Percentiles rank a stretch among this genome's conserved stretches.
phyloP scores from a whole-genome alignment of 2,797 vertebrate species.

The Pseudochirops cupreus region DNA sequence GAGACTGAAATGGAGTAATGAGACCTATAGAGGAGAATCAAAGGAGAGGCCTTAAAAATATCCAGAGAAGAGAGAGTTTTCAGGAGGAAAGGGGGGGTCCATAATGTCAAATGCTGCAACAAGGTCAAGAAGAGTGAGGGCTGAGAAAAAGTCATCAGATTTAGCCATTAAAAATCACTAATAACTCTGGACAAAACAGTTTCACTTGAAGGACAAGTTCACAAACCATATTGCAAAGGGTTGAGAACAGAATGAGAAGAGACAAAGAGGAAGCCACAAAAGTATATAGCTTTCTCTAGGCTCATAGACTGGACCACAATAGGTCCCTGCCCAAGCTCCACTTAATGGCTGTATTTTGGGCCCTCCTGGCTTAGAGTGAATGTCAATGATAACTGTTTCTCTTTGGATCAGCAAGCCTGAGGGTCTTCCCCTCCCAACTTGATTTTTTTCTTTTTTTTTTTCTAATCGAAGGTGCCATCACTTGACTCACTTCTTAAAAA shows the following conservation, averaged over 20 bases:
- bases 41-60: neutral
- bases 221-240: neutral
- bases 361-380: no score
- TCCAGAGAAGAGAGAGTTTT: neutral
- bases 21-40: neutral
- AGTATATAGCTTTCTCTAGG: neutral
- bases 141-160: neutral
- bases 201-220: neutral
- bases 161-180: neutral
- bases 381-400: no score
- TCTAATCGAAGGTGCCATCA: no score
- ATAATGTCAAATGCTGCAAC: neutral
- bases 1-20: neutral
- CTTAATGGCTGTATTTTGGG: no score
- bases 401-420: no score
- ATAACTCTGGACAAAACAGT: neutral
- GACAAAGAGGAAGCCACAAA: neutral
- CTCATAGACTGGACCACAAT: no score
- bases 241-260: neutral
- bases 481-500: no score
- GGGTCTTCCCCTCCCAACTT: no score
- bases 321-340: no score
- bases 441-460: no score
- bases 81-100: neutral
- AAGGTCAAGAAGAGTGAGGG: neutral